Base-by-base conservation (phyloP, 2,888 invertebrate species). In the Hanleya hanleyi region DNA sequence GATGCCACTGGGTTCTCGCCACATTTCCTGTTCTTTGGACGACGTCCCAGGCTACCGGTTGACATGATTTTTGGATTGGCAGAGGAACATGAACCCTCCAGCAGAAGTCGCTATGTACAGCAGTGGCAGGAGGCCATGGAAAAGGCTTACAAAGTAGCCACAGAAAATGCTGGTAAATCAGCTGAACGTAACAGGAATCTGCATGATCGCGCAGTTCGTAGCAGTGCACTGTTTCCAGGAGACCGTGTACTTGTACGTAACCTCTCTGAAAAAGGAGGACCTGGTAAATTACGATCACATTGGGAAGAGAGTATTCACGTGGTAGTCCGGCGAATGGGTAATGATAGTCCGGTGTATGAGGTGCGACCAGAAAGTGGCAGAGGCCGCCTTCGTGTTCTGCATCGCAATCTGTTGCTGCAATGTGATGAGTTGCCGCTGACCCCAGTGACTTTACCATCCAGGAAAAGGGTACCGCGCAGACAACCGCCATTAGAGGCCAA, bases 291-390 rank as follows among this genome's bases (percentile, higher is more conserved):
- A 7, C 7, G 41, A 18, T 41, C 41, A 41, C 41, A 41, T 41
- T 41, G 41, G 41, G 41, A 41, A 18, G 51, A 51, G 12, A 22
- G 22, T 26, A 51, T 51, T n/a, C 51, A 51, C 36, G 37, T 50
- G 29, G 79, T 74, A 35, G 75, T 76, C n/a, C 76, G 76, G 22
- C 72, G 76, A 70, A 51, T 51, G 12, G 51, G 51, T n/a, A 7
- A 51, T 7, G 51, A 51, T 51, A 22, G 15, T 18, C 51, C 72
- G 0, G 73, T 75, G 0, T 76, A 76, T 49, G 76, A 76, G 12
- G 76, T 78, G 1, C 51, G 33, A n/a, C 22, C 65, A 12, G 71
- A 70, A 51, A 26, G 65, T 67, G 72, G 73, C 1, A 61, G 50
- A 12, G 73, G 71, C 6, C 29, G 41, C 3, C n/a, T 67, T 6